Percentiles rank a stretch among this genome's conserved stretches.
Conservation (phyloP, 2,113 vertebrate species). For the Petromus typicus region DNA sequence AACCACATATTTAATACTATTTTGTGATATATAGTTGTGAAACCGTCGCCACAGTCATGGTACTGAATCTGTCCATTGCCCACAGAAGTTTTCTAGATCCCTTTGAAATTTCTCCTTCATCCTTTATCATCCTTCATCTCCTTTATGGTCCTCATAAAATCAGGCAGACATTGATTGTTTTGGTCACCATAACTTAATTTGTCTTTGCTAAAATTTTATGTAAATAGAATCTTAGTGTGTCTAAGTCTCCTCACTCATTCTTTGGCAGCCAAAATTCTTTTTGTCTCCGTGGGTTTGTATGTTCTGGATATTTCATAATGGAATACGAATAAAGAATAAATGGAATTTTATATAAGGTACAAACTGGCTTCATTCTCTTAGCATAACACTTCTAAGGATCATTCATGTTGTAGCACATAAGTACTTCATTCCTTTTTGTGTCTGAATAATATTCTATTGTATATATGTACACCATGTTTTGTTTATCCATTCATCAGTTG, state of each 20-base stretch:
- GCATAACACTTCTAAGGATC: neutral
- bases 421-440: neutral
- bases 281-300: neutral
- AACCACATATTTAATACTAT: no score
- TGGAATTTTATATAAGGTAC: neutral
- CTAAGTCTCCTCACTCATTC: neutral
- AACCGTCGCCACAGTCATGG: neutral
- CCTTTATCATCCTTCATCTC: neutral
- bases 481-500: neutral
- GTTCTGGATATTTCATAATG: neutral
- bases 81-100: neutral
- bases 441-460: neutral
- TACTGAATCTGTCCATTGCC: neutral
- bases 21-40: neutral
- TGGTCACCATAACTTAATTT: neutral
- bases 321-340: neutral
- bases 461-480: neutral
- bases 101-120: neutral
- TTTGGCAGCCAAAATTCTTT: neutral
- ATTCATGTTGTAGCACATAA: neutral
- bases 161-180: neutral
- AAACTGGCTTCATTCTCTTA: constrained; percentile 1
- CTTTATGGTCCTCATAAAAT: neutral
- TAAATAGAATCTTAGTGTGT: neutral
- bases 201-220: neutral